A percentile compares a stretch with the other conserved stretches of the same genome.
phyloP scores from a whole-genome alignment of 1,140 invertebrate genomes.

The Heliothis virescens region DNA sequence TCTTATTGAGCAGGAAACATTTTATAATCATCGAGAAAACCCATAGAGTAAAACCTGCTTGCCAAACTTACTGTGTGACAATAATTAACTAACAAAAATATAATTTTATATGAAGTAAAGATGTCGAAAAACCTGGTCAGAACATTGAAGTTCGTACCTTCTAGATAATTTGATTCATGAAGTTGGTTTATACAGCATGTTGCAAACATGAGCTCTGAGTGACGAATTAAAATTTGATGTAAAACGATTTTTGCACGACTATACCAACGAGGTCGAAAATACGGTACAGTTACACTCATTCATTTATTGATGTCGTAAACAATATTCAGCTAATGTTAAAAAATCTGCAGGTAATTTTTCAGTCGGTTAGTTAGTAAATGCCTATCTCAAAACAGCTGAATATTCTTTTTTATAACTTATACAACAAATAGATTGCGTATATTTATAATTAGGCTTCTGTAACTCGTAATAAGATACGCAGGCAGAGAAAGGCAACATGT shows the following conservation, averaged over 20 bases:
- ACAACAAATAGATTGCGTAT: not conserved
- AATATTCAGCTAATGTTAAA: not conserved
- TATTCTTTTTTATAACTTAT: not conserved
- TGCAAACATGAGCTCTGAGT: slow-evolving; percentile 6
- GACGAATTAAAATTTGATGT: slow-evolving; percentile 3
- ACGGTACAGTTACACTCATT: slow-evolving; percentile 10
- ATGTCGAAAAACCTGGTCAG: too few relatives aligned
- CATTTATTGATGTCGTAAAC: slow-evolving; percentile 1
- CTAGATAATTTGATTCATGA: not conserved
- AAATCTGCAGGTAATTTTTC: too few relatives aligned
- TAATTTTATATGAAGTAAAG: too few relatives aligned
- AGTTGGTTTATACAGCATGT: not conserved
- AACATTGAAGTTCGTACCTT: too few relatives aligned
- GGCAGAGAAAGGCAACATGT: slow-evolving; percentile 39
- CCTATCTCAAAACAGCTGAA: too few relatives aligned
- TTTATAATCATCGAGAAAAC: slow-evolving; percentile 1
- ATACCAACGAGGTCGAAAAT: slow-evolving; percentile 1
- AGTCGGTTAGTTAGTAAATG: too few relatives aligned
- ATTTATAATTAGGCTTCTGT: slow-evolving; percentile 16
- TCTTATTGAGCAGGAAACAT: slow-evolving; percentile 26
- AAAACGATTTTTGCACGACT: not conserved
- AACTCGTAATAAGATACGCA: slow-evolving; percentile 28
- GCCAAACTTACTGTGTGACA: too few relatives aligned
- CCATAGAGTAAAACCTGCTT: too few relatives aligned
- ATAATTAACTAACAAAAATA: too few relatives aligned